phyloP scores from a whole-genome alignment of 2,113 vertebrate genomes.

The Aramus guarauna region DNA sequence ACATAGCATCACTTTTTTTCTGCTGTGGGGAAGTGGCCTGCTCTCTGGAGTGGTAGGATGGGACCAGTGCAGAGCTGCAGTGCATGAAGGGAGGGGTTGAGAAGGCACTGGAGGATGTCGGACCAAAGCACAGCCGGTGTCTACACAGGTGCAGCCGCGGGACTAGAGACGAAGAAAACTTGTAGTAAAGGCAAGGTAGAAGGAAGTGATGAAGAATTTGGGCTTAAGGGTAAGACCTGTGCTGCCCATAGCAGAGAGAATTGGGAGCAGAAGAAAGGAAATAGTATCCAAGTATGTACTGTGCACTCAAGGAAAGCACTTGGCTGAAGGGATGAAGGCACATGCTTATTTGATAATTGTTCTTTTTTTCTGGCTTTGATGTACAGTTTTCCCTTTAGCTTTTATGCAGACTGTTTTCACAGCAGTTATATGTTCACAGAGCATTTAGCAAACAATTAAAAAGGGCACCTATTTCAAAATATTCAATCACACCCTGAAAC shows the following conservation, averaged over 20 bases:
- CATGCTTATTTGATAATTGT: neutral
- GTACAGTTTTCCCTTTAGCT: neutral
- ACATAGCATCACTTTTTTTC: neutral
- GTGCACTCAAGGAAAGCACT: neutral
- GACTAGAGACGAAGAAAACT: neutral
- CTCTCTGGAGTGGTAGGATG: neutral
- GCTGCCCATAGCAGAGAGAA: neutral
- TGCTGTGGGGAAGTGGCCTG: neutral
- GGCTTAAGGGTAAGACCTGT: neutral
- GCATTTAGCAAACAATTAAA: neutral
- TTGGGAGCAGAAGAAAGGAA: neutral
- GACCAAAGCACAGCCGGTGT: neutral
- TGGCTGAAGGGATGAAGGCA: neutral
- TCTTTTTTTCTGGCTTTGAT: neutral
- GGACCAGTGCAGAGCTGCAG: neutral
- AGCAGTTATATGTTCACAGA: neutral
- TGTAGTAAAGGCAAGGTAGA: neutral
- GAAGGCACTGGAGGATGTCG: accelerated
- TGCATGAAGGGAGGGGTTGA: accelerated
- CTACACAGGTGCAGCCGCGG: neutral
- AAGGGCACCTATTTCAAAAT: neutral
- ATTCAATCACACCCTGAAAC: neutral
- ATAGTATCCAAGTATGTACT: neutral
- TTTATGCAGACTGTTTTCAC: neutral
- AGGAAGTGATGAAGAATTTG: neutral